phyloP scores from a whole-genome alignment of 2,113 vertebrate genomes.

The Labrus mixtus region DNA sequence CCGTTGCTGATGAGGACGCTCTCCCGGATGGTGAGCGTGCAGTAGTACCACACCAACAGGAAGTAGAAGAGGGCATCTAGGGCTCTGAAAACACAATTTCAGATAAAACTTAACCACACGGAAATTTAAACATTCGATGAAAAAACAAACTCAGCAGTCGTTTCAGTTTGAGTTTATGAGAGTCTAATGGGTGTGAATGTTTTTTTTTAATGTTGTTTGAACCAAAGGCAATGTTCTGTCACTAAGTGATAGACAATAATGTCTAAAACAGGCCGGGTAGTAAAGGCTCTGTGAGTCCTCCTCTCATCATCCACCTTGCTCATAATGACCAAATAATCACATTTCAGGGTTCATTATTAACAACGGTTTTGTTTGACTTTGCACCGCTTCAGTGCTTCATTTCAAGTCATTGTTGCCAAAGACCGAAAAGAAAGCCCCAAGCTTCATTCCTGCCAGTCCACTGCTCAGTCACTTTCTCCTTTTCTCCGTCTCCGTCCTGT shows the following conservation, averaged over 20 bases:
- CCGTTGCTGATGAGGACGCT: constrained; percentile 97
- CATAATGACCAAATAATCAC: neutral
- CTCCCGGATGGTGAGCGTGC: constrained; percentile 97
- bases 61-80: constrained; percentile 95
- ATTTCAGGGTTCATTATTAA: neutral
- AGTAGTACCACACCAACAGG: constrained; percentile 98
- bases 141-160: too few relatives aligned
- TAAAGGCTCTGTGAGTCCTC: too few relatives aligned
- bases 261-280: neutral
- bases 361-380: too few relatives aligned
- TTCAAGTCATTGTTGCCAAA: too few relatives aligned
- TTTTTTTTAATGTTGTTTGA: too few relatives aligned
- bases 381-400: too few relatives aligned
- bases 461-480: too few relatives aligned
- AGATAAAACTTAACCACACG: neutral
- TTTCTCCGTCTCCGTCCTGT: neutral
- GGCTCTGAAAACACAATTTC: constrained; percentile 64
- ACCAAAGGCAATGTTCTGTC: too few relatives aligned
- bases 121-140: neutral
- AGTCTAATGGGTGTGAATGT: too few relatives aligned
- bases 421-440: too few relatives aligned
- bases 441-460: too few relatives aligned
- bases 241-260: neutral
- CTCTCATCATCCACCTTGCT: neutral
- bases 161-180: too few relatives aligned